A percentile compares a stretch with the other conserved stretches of the same genome.
Conservation (phyloP, 2,888 invertebrate genomes). For the Keiferia lycopersicella region DNA sequence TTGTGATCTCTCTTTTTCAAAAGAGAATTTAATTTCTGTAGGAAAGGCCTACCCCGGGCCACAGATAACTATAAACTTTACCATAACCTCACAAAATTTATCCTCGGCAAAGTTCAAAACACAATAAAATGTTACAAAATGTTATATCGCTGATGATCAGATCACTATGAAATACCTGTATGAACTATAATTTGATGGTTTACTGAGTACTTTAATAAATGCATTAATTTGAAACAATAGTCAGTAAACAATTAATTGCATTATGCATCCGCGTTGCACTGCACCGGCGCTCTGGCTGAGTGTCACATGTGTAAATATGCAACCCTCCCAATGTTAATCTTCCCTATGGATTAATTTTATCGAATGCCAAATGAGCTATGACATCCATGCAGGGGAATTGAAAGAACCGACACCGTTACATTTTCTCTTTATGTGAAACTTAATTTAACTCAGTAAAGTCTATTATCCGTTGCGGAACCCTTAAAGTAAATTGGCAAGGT, state of each 20-base stretch:
- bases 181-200: not conserved
- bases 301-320: conserved; percentile 67
- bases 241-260: conserved; percentile 64
- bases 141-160: not conserved
- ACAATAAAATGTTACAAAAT: conserved; percentile 1
- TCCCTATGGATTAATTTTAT: conserved; percentile 75
- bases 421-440: conserved; percentile 35
- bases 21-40: conserved; percentile 26
- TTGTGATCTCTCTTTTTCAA: conserved; percentile 27
- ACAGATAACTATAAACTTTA: conserved; percentile 13
- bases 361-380: conserved; percentile 79
- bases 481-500: conserved; percentile 39
- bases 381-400: conserved; percentile 62
- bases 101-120: not conserved
- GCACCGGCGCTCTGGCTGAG: conserved; percentile 20
- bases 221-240: conserved; percentile 46
- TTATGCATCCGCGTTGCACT: conserved; percentile 52
- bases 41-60: conserved; percentile 24
- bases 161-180: not conserved
- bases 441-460: conserved; percentile 44
- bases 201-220: conserved; percentile 10
- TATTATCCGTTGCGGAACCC: conserved; percentile 36
- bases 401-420: conserved; percentile 46
- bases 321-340: conserved; percentile 60
- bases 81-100: conserved; percentile 13